Evolutionary conservation across 2,797 vertebrate species (phyloP), one percentile per base, ranked within the genome.

Genomic region (Oreortyx pictus): DNA sequence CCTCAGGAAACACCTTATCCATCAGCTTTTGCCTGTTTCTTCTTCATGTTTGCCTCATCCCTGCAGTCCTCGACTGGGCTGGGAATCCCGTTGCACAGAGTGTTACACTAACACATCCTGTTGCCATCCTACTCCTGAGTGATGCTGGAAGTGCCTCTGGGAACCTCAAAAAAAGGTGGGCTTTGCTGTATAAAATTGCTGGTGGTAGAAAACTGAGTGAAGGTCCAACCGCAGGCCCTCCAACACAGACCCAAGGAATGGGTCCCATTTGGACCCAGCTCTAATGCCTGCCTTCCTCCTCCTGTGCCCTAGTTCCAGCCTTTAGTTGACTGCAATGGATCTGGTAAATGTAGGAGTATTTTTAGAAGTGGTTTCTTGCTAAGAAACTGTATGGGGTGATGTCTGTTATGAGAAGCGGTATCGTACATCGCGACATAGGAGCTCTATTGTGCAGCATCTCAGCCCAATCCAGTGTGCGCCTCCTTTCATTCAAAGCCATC

Each of bases 101-200:
- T 3, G 7, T 50, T 49, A 44, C 19, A 50, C 27, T 12, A 37
- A 8, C 29, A 70, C 8, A n/a, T 10, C 15, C 14, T 44, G 20
- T 29, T 86, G 41, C 43, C 20, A 7, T 29, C 25, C 59, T 66
- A 25, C 44, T 86, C 29, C 15, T 25, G 25, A 59, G 65, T 0
- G 0, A 12, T 25, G 17, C 33, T 4, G 1, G 2, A 5, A 62
- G 52, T 0, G 0, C 12, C 4, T 3, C 6, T 3, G 4, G 41
- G 81, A 78, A 37, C 29, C 11, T 14, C 44, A 9, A 14, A 33
- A 18, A 15, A 41, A 74, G 17, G 72, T 49, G 33, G 60, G 3
- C 6, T 46, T 82, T 70, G 16, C 39, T 37, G 13, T 20, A 41
- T 6, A 3, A 49, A 47, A 31, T 49, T 4, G 2, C 19, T 57